A percentile compares a stretch with the other conserved stretches of the same genome.
phyloP scores from a whole-genome alignment of 2,113 vertebrate species.

The Sinocyclocheilus maitianheensis region DNA sequence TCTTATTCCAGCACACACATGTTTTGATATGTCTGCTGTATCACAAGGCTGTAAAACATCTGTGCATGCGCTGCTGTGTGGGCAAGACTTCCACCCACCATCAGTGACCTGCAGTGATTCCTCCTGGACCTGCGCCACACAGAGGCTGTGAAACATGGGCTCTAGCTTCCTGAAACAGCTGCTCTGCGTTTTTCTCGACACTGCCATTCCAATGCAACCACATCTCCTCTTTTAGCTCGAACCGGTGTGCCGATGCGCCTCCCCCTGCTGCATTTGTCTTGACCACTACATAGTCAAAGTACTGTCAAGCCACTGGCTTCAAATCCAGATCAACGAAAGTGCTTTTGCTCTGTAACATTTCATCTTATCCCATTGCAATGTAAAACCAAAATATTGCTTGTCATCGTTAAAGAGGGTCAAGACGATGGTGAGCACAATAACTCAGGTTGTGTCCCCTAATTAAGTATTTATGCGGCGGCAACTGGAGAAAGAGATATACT shows the following conservation, averaged over 20 bases:
- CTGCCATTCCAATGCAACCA: conserved; percentile 9
- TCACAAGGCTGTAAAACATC: conserved; percentile 50
- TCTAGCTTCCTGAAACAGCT: conserved; percentile 21
- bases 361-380: conserved; percentile 61
- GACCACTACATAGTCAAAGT: conserved; percentile 58
- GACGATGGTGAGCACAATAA: conserved; percentile 60
- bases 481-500: conserved; percentile 65
- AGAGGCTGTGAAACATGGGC: conserved; percentile 25
- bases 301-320: conserved; percentile 65
- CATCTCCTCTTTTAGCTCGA: conserved; percentile 45
- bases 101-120: conserved; percentile 42
- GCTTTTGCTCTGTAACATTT: conserved; percentile 62
- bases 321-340: conserved; percentile 60
- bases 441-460: conserved; percentile 71
- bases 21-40: conserved; percentile 21
- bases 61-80: conserved; percentile 41
- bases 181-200: conserved; percentile 5
- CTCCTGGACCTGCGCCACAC: conserved; percentile 45
- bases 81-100: conserved; percentile 44
- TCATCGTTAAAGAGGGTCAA: conserved; percentile 65
- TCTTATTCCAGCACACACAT: not conserved
- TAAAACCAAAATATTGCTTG: conserved; percentile 61
- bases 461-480: conserved; percentile 75
- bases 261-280: conserved; percentile 65
- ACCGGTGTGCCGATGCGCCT: conserved; percentile 61